Evolutionary conservation across 2,113 vertebrate species (phyloP).

Genomic region (Bothrops jararaca): DNA sequence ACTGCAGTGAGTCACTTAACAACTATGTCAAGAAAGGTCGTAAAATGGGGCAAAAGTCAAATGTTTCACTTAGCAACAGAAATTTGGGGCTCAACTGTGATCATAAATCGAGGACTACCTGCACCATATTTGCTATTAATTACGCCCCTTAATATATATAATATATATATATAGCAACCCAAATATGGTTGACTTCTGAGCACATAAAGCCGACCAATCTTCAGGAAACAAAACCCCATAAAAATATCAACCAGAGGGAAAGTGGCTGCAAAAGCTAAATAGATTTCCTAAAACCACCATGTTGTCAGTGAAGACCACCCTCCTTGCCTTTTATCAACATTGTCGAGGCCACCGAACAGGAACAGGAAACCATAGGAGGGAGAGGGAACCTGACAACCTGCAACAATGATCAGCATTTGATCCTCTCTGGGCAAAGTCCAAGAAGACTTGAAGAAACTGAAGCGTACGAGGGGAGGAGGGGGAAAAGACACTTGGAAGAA

Average conservation of each 20-base stretch:
- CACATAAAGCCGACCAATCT: not conserved
- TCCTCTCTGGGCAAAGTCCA: not conserved
- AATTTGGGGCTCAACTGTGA: not conserved
- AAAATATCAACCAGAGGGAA: not conserved
- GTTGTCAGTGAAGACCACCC: not conserved
- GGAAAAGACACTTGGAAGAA: not conserved
- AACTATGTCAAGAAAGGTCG: not conserved
- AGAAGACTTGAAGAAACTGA: not conserved
- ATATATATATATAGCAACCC: not conserved
- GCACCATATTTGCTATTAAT: not conserved
- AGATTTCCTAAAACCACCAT: not conserved
- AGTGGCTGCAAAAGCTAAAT: not conserved
- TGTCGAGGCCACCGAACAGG: not conserved
- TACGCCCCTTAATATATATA: not conserved
- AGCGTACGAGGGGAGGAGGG: rapidly evolving
- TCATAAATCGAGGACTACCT: not conserved
- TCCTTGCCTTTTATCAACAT: not conserved
- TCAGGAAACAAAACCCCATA: not conserved
- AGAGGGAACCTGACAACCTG: not conserved
- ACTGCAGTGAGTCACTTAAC: not conserved
- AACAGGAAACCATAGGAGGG: not conserved
- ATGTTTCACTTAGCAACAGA: not conserved
- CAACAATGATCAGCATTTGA: not conserved
- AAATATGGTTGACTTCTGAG: not conserved
- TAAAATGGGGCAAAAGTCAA: not conserved